A percentile compares a stretch with the other conserved stretches of the same genome.
Conservation (phyloP, 2,797 vertebrate species). For the Myotis myotis region DNA sequence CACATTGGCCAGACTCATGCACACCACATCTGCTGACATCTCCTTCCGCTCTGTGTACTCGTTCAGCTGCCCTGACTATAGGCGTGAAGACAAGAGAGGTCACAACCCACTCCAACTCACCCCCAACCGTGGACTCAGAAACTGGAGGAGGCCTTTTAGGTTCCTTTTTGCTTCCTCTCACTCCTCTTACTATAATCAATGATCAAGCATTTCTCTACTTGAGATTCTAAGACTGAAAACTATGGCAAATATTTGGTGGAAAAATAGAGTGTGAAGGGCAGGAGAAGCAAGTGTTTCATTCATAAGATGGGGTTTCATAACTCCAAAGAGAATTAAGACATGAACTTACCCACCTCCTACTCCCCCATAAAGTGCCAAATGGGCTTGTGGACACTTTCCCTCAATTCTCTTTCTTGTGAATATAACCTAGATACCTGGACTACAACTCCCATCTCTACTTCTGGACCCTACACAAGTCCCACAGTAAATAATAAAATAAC, state of each 20-base stretch:
- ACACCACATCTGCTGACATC: slow-evolving; percentile 98
- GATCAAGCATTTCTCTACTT: slow-evolving; percentile 35
- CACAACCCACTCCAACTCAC: not conserved
- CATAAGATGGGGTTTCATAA: not conserved
- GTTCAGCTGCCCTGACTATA: slow-evolving; percentile 96
- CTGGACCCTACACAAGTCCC: not conserved
- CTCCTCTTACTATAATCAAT: not conserved
- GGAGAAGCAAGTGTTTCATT: not conserved
- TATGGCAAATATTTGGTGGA: not conserved
- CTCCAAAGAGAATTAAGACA: not conserved
- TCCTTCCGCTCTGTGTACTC: slow-evolving; percentile 99
- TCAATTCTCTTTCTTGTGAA: not conserved
- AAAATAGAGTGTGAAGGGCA: not conserved
- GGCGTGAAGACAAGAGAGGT: not conserved
- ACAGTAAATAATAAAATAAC: slow-evolving; percentile 65
- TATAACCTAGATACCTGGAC: not conserved
- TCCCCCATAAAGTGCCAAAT: not conserved
- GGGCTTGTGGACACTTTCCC: not conserved
- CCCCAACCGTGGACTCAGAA: not conserved
- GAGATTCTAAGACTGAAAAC: not conserved
- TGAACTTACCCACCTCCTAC: not conserved
- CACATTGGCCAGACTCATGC: slow-evolving; percentile 98
- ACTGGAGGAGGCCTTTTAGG: not conserved
- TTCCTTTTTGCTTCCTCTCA: not conserved
- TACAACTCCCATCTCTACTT: not conserved